Evolutionary conservation across 2,113 vertebrate genomes (phyloP).

Genomic region (Sylvilagus bachmani): DNA sequence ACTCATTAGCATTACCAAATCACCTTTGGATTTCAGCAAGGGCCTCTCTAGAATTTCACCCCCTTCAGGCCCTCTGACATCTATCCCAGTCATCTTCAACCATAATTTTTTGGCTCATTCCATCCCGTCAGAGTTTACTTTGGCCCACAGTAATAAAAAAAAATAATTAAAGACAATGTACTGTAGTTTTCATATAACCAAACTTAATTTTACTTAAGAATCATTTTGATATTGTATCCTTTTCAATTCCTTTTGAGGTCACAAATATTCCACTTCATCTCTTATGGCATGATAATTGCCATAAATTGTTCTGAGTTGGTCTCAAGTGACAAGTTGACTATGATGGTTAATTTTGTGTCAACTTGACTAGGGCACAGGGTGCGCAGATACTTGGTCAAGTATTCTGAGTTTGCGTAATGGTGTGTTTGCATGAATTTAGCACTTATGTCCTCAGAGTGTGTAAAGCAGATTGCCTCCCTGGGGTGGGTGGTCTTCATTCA

Average conservation of each 20-base stretch:
- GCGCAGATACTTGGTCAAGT: neutral
- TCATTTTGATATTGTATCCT: neutral
- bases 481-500: neutral
- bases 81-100: neutral
- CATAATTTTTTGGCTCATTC: neutral
- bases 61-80: neutral
- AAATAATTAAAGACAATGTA: neutral
- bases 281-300: neutral
- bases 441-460: neutral
- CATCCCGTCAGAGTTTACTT: neutral
- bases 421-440: neutral
- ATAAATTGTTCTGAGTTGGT: neutral
- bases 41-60: neutral
- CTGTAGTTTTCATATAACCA: neutral
- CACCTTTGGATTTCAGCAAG: neutral
- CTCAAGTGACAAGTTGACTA: neutral
- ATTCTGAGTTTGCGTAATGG: neutral
- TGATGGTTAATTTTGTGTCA: neutral
- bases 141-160: neutral
- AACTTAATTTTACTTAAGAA: neutral
- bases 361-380: neutral
- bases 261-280: neutral
- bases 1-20: neutral
- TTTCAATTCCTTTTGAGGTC: neutral
- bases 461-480: neutral